Evolutionary conservation across 2,888 invertebrate species (phyloP).

Genomic region (Trissolcus japonicus): DNA sequence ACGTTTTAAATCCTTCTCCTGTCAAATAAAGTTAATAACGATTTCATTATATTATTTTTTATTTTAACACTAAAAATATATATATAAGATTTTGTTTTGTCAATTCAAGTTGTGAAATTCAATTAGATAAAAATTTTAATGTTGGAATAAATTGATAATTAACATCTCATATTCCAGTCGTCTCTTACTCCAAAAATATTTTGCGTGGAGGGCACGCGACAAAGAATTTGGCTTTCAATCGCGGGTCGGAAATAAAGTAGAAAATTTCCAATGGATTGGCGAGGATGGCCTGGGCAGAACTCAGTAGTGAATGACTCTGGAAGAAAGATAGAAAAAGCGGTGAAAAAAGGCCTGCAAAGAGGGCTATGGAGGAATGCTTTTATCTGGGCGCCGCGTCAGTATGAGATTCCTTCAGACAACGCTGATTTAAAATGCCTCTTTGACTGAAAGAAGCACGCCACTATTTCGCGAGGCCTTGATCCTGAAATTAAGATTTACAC

Average conservation of each 20-base stretch:
- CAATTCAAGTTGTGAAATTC: no score
- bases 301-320: slow-evolving; percentile 51
- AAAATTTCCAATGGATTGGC: slow-evolving; percentile 53
- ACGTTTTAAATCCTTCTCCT: neutral
- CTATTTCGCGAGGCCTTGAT: slow-evolving; percentile 38
- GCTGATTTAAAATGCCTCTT: slow-evolving; percentile 73
- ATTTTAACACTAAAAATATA: no score
- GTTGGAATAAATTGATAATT: neutral
- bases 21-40: neutral
- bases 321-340: slow-evolving; percentile 42
- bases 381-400: slow-evolving; percentile 72
- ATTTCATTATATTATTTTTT: no score
- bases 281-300: slow-evolving; percentile 39
- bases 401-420: slow-evolving; percentile 73
- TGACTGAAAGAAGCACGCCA: slow-evolving; percentile 56
- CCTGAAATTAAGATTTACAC: slow-evolving; percentile 61
- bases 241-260: slow-evolving; percentile 54
- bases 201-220: slow-evolving; percentile 48
- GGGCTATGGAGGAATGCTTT: slow-evolving; percentile 70
- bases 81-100: no score
- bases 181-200: slow-evolving; percentile 41
- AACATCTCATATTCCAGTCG: slow-evolving; percentile 29
- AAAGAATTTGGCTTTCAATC: slow-evolving; percentile 50
- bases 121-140: no score
- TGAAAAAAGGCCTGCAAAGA: slow-evolving; percentile 37